Evolutionary conservation across 1,140 invertebrate genomes (phyloP), one percentile per base, ranked within the genome.

Genomic region (Geopemphigus sp.): DNA sequence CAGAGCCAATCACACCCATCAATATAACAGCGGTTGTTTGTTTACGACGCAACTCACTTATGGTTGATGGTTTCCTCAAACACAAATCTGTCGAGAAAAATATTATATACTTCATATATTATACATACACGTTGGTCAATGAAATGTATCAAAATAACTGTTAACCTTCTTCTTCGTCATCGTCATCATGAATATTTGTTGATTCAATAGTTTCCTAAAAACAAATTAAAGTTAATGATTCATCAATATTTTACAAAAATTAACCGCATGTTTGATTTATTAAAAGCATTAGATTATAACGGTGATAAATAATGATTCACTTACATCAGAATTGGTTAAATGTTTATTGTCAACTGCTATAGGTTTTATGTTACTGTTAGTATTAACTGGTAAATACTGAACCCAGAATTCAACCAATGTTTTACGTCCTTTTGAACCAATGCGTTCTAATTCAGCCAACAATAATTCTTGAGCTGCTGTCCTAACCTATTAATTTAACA

Each of bases 1-100:
- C 97, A 0, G 97, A 95, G 0, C 98, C 98, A 80, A 99, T 97
- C 0, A 99, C 97, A 0, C 97, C 97, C 26, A 99, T 85, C 56
- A 99, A 86, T 0, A 99, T 95, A 0, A 99, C 95, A 0, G 98
- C 95, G 0, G 97, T 99, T 0, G 96, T 96, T 86, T 99, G 96
- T 84, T 98, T 98, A 14, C 96, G 88, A 81, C 96, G 94, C 53
- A 96, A 87, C 86, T 99, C 95, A 0, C 92, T 91, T 0, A 92
- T 86, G 83, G 92, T 94, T 11, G 93, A 95, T 5, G 93, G 93
- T 85, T 93, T 94, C 53, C 92, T 88, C 56, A 92, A 87, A 74
- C 86, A 86, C 39, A 87, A 84, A 84, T 88, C 88, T 87, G 83
- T 57, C 81, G 84, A 82, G 81, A 80, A 83, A 73, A 26, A 64